Conservation (phyloP, 2,888 invertebrate species). For the Anoplius nigerrimus region DNA sequence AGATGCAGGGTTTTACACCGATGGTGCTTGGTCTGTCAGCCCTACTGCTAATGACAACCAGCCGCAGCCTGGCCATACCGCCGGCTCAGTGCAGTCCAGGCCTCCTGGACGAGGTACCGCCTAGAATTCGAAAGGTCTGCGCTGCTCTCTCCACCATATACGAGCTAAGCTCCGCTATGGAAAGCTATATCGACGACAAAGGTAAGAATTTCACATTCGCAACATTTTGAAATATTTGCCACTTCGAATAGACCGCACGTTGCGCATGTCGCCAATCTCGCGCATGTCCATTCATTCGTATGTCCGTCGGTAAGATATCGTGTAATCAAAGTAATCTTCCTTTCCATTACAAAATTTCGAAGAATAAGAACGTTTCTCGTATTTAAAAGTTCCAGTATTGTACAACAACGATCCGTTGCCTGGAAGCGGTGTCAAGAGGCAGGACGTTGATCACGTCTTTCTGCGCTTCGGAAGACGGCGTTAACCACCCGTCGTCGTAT, state of each 20-base stretch:
- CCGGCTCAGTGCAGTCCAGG: constrained; percentile 79
- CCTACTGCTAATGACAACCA: too few species aligned
- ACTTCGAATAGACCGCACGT: too few species aligned
- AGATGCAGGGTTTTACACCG: too few species aligned
- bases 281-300: too few species aligned
- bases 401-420: constrained; percentile 70
- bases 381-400: constrained; percentile 67
- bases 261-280: too few species aligned
- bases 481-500: constrained; percentile 69
- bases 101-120: constrained; percentile 79
- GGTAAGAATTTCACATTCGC: constrained; percentile 59
- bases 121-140: constrained; percentile 80
- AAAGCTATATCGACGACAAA: constrained; percentile 78
- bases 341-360: too few species aligned
- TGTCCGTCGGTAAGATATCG: too few species aligned
- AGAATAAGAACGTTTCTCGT: too few species aligned
- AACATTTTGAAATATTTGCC: neutral
- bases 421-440: constrained; percentile 87
- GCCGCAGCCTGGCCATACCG: constrained; percentile 69
- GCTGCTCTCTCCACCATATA: constrained; percentile 81
- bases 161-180: constrained; percentile 80
- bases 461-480: constrained; percentile 90
- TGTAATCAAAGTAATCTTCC: too few species aligned
- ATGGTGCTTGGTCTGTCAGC: too few species aligned
- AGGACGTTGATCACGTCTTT: constrained; percentile 94